These are phyloP conservation scores for Rhagologus leucostigma DNA, from an alignment of 2,113 vertebrate genomes.

Conservation along the genomic window DNA sequence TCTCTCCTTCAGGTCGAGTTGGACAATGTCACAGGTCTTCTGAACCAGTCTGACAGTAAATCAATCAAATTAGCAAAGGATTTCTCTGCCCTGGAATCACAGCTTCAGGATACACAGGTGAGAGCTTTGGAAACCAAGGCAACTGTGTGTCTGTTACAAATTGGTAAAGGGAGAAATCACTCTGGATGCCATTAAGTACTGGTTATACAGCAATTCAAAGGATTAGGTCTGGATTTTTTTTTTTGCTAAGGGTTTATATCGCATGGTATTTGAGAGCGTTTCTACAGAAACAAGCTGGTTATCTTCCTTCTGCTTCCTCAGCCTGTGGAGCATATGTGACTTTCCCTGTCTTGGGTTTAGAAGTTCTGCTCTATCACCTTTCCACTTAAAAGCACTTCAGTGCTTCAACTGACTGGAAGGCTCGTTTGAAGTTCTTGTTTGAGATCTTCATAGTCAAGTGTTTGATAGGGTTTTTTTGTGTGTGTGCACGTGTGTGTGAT, in stretches of 20 bases:
- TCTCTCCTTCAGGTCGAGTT: conserved; percentile 78
- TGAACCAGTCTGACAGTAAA: conserved; percentile 89
- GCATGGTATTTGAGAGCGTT: neutral
- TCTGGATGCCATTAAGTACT: neutral
- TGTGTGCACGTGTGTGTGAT: neutral
- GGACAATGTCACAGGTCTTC: conserved; percentile 82
- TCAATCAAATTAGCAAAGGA: conserved; percentile 94
- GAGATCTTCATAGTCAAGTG: neutral
- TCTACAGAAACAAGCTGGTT: neutral
- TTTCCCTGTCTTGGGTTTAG: neutral
- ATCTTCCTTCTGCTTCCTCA: neutral
- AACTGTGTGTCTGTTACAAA: neutral
- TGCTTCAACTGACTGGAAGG: neutral
- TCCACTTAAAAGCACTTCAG: neutral
- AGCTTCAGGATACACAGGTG: conserved; percentile 95
- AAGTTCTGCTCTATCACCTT: neutral
- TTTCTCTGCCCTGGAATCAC: conserved; percentile 88
- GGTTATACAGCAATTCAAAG: neutral
- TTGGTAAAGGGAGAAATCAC: neutral
- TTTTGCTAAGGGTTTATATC: neutral
- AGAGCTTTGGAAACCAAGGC: neutral
- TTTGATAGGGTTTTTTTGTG: neutral
- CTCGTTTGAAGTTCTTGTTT: neutral
- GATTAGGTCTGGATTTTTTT: neutral
- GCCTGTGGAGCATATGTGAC: neutral